Conservation (phyloP, 2,113 vertebrate genomes). For the Bubo scandiacus region DNA sequence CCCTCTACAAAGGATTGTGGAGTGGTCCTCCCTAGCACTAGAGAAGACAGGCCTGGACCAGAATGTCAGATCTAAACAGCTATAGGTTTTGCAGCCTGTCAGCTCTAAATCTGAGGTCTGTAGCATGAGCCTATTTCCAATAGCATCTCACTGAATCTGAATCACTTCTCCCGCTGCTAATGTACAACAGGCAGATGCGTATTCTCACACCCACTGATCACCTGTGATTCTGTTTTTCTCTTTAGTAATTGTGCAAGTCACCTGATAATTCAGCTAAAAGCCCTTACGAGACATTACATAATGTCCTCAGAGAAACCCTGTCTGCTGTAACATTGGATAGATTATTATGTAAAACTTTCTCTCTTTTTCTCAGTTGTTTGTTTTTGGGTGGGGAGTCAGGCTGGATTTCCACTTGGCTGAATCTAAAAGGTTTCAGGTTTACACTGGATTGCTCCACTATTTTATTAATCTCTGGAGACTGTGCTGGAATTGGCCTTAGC, state of each 20-base stretch:
- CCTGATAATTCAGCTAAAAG: conserved; percentile 52
- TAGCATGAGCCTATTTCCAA: background rate
- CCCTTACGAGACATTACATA: conserved; percentile 53
- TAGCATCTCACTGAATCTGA: background rate
- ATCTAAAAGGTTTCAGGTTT: conserved; percentile 43
- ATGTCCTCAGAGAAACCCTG: conserved; percentile 30
- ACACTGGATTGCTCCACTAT: background rate
- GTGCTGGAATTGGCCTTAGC: background rate
- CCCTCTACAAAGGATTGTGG: background rate
- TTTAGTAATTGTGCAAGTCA: conserved; percentile 42
- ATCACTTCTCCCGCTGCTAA: background rate
- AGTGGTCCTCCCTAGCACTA: background rate
- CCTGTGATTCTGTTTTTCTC: conserved; percentile 51
- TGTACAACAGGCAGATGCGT: background rate
- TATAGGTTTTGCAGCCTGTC: background rate
- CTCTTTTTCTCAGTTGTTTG: conserved; percentile 38
- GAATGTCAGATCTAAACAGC: background rate
- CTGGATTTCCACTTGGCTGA: conserved; percentile 59
- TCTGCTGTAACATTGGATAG: conserved; percentile 38
- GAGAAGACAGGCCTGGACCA: background rate
- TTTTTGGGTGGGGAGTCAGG: conserved; percentile 37
- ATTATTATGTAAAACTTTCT: conserved; percentile 48
- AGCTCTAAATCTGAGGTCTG: background rate
- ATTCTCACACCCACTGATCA: conserved; percentile 44
- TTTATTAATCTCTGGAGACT: conserved; percentile 27